These are phyloP conservation scores for Malachius bipustulatus DNA, from an alignment of 2,888 invertebrate species.

Conservation along the genomic window DNA sequence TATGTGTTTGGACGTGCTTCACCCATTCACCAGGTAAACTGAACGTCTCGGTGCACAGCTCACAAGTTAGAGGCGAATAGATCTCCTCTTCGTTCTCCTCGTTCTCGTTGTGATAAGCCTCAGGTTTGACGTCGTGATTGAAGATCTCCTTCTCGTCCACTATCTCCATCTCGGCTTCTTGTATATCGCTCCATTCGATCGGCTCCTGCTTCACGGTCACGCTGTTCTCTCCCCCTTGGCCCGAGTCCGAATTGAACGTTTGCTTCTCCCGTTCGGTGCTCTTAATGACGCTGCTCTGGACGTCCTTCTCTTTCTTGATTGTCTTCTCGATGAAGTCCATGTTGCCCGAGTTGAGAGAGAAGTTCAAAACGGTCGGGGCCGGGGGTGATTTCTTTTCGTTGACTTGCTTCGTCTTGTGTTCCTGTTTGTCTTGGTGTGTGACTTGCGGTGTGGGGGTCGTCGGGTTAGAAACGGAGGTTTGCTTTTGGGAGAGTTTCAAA, in stretches of 20 bases:
- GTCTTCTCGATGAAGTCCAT: constrained; percentile 14
- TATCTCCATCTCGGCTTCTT: constrained; percentile 43
- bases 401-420: constrained; percentile 6
- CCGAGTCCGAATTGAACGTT: constrained; percentile 12
- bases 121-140: constrained; percentile 57
- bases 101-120: constrained; percentile 32
- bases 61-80: constrained; percentile 69
- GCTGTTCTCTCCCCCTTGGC: constrained; percentile 9
- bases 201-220: constrained; percentile 46
- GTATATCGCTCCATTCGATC: constrained; percentile 58
- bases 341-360: constrained; percentile 17
- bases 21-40: constrained; percentile 74
- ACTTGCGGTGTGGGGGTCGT: constrained; percentile 8
- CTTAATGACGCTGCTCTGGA: constrained; percentile 17
- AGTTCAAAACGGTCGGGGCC: constrained; percentile 21
- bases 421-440: constrained; percentile 6
- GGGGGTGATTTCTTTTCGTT: constrained; percentile 4
- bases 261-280: constrained; percentile 16
- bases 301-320: constrained; percentile 7
- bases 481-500: not conserved
- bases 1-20: constrained; percentile 69
- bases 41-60: constrained; percentile 74
- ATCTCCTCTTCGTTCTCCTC: constrained; percentile 41
- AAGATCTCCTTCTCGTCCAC: constrained; percentile 55
- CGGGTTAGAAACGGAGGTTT: not conserved